These are phyloP conservation scores for Oriolus oriolus DNA, from an alignment of 2,113 vertebrate genomes.

Conservation along the genomic window DNA sequence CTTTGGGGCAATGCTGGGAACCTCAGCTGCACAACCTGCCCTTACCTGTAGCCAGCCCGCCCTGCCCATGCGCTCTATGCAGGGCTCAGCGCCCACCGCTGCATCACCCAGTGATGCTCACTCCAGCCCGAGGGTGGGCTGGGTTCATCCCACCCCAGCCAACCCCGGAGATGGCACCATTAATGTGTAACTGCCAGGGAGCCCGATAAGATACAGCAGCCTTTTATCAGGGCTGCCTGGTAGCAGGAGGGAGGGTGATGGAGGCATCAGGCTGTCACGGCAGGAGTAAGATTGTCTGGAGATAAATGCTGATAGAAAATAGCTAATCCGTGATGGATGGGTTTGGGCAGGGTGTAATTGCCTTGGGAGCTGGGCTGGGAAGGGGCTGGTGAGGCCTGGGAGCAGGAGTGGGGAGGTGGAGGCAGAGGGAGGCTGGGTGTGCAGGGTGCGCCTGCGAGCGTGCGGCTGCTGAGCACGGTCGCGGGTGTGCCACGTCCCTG, in stretches of 20 bases:
- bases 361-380: neutral
- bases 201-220: conserved; percentile 16
- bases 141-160: neutral
- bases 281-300: neutral
- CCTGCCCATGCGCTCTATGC: accelerated
- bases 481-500: accelerated
- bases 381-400: neutral
- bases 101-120: neutral
- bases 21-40: neutral
- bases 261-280: neutral
- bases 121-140: neutral
- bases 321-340: conserved; percentile 57
- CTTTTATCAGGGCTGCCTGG: conserved; percentile 37
- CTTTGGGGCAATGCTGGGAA: neutral
- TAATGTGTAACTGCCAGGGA: conserved; percentile 28
- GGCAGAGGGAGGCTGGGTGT: neutral
- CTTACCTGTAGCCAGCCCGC: neutral
- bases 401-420: neutral
- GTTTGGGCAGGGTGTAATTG: neutral
- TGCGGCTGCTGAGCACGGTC: accelerated
- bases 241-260: conserved; percentile 28
- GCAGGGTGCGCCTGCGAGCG: accelerated
- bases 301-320: conserved; percentile 48
- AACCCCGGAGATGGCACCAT: neutral
- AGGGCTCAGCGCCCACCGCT: accelerated